These are phyloP conservation scores for Eubasilissa regina DNA, from an alignment of 1,140 invertebrate genomes.

Conservation along the genomic window DNA sequence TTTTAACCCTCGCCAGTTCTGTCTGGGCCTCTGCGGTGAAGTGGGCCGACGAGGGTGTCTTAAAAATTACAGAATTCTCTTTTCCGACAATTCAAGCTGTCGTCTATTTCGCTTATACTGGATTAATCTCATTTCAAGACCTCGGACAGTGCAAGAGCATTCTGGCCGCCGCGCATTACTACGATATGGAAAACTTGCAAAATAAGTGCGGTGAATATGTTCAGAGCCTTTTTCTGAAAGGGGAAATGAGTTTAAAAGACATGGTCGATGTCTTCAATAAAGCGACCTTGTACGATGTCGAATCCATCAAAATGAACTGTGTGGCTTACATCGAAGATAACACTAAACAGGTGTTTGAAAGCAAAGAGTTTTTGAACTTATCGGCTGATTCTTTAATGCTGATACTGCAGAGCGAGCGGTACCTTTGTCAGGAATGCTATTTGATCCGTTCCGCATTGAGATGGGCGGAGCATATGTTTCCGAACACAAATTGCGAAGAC, in stretches of 20 bases:
- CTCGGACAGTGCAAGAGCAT: constrained; percentile 37
- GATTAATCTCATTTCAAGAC: background rate
- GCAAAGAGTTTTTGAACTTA: constrained; percentile 33
- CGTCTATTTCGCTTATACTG: constrained; percentile 41
- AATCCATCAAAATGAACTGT: constrained; percentile 20
- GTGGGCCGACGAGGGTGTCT: constrained; percentile 21
- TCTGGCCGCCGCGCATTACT: constrained; percentile 42
- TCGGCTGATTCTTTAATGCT: constrained; percentile 29
- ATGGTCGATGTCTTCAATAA: constrained; percentile 41
- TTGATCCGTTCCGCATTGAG: constrained; percentile 11
- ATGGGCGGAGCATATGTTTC: background rate
- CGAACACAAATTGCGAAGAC: background rate
- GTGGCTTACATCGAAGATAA: constrained; percentile 51
- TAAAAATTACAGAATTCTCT: constrained; percentile 38
- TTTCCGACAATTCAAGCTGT: constrained; percentile 10
- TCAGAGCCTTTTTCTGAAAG: background rate
- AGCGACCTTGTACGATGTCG: constrained; percentile 15
- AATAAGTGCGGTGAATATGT: constrained; percentile 27
- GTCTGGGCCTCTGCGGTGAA: constrained; percentile 46
- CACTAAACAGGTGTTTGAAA: constrained; percentile 23
- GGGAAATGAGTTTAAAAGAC: background rate
- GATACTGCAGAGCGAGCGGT: constrained; percentile 16
- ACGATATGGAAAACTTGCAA: constrained; percentile 28
- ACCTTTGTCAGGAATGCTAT: background rate
- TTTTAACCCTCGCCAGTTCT: constrained; percentile 38